Conservation (phyloP, 2,888 invertebrate species). For the Pogonocherus hispidulus region DNA sequence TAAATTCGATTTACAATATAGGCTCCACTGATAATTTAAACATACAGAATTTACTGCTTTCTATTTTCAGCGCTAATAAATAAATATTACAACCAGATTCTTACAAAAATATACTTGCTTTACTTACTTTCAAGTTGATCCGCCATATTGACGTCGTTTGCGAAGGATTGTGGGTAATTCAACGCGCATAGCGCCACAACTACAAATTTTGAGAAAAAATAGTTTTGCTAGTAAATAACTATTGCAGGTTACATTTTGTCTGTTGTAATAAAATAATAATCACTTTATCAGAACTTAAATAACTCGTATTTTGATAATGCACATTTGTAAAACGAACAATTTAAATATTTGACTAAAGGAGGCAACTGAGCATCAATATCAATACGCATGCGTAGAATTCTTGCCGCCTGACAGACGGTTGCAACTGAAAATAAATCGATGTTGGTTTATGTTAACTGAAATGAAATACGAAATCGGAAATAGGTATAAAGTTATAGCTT, state of each 20-base stretch:
- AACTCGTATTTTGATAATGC: neutral
- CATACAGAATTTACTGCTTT: neutral
- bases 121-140: constrained; percentile 83
- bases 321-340: neutral
- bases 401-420: neutral
- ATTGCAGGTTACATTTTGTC: neutral
- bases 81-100: neutral
- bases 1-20: neutral
- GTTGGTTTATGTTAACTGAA: too few relatives aligned
- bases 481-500: too few relatives aligned
- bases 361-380: neutral
- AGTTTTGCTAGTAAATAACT: neutral
- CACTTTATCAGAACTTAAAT: neutral
- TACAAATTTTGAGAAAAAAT: neutral
- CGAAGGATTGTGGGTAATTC: constrained; percentile 50
- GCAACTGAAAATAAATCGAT: neutral
- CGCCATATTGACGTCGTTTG: constrained; percentile 80
- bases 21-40: neutral
- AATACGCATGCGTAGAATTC: neutral
- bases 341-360: neutral
- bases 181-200: constrained; percentile 34
- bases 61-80: neutral
- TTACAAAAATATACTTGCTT: constrained; percentile 53
- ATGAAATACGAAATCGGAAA: too few relatives aligned
- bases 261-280: neutral